Base-by-base conservation (phyloP, 2,113 vertebrate species). In the Crotalus helleri region DNA sequence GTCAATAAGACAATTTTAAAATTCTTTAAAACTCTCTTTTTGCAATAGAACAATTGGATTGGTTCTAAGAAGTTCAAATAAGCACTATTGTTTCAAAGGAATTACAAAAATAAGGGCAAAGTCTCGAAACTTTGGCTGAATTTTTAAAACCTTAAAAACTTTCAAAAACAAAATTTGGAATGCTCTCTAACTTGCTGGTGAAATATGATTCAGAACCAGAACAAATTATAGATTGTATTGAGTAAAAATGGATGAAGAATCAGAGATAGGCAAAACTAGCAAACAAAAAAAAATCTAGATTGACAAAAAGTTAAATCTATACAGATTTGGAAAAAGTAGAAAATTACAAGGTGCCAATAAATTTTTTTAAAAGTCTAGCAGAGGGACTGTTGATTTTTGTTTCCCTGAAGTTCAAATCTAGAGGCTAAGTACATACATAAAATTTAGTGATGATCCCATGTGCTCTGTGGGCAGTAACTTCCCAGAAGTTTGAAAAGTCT, bases 391-490 rank as follows among this genome's bases (percentile, higher is more conserved):
- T 23, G 74, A 61, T 87, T 85, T 54, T 90, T 85, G 10, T n/a
- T 29, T 15, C n/a, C 44, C 0, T 1, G 0, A 29, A 3, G 11
- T 46, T 1, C 33, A 9, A 7, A 74, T 53, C 33, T 11, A 12
- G 46, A 91, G 21, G 46, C 64, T 46, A 88, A 53, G n/a, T 11
- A 57, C 24, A 0, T 13, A 12, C 21, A 15, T 0, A 33, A 9
- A 51, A 29, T 49, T 86, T 23, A 86, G 33, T 54, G 58, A 26
- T 85, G 87, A 87, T 64, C 51, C 26, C 21, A 39, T 89, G 24
- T 54, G 26, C n/a, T n/a, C 61, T 88, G 29, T 33, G 44, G 44
- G 23, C 17, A 46, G 24, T 74, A 1, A 39, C 12, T 0, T 1
- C 44, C 8, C 57, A 69, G 74, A 85, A 46, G 19, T 85, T 64